Base-by-base conservation (phyloP, 2,113 vertebrate species). In the Girardinichthys multiradiatus region DNA sequence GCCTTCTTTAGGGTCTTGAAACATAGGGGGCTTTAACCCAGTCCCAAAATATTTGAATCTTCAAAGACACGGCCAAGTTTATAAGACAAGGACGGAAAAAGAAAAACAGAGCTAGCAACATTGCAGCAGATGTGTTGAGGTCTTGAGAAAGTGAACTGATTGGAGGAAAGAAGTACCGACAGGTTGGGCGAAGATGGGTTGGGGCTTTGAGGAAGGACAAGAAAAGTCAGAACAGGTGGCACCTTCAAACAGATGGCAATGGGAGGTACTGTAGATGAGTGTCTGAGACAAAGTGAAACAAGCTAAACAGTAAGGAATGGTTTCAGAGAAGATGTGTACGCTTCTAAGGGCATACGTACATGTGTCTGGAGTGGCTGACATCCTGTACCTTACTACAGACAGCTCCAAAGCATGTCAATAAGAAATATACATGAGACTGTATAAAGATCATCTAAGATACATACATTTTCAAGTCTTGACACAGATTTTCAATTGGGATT, bases 41-140 rank as follows among this genome's bases (percentile, higher is more conserved):
- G n/a, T n/a, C n/a, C n/a, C n/a, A n/a, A n/a, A n/a, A n/a, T n/a
- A n/a, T n/a, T n/a, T n/a, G n/a, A n/a, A n/a, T n/a, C n/a, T n/a
- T n/a, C n/a, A n/a, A n/a, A n/a, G n/a, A n/a, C n/a, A n/a, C n/a
- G n/a, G n/a, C n/a, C n/a, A n/a, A n/a, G n/a, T n/a, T n/a, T n/a
- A n/a, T n/a, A n/a, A n/a, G 19, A 72, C n/a, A 59, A 58, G 54
- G 76, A 70, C 13, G 74, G 26, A 51, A 5, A 70, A 30, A 63
- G 51, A 26, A 45, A 27, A 51, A 70, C 1, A 4, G 12, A 19
- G 17, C 5, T 6, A 24, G 48, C 48, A 51, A 77, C 61, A 84
- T 73, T 76, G 78, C 48, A 82, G 65, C 80, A 86, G 68, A 83
- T 75, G 86, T 77, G 83, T 83, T 85, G 81, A 82, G 74, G 57